These are phyloP conservation scores for Tipula unca DNA, from an alignment of 2,888 invertebrate genomes.

Conservation along the genomic window DNA sequence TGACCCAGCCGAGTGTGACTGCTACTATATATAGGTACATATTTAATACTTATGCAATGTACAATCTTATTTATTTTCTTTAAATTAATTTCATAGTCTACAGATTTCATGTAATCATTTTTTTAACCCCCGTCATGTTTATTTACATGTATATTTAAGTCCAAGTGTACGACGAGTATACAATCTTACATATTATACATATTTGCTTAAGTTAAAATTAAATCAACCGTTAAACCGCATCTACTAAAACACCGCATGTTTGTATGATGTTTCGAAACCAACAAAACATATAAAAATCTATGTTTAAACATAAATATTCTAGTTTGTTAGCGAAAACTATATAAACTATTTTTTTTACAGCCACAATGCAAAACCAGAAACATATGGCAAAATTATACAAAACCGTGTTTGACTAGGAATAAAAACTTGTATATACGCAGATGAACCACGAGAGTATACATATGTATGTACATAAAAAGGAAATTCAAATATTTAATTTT, in stretches of 20 bases:
- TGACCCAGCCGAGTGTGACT: not conserved
- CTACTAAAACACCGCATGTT: not conserved
- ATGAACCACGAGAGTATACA: not conserved
- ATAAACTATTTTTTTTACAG: not conserved
- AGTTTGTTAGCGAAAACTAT: not conserved
- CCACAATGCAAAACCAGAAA: not conserved
- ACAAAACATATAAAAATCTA: not conserved
- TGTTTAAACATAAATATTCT: not conserved
- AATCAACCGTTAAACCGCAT: not conserved
- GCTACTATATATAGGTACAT: not conserved
- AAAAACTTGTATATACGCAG: not conserved
- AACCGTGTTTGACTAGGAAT: not conserved
- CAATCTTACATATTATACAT: not conserved
- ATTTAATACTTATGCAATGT: not conserved
- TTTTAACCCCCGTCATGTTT: not conserved
- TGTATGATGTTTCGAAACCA: not conserved
- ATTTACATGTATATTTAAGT: not conserved
- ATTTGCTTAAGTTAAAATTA: not conserved
- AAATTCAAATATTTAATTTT: not conserved
- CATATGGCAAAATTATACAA: not conserved
- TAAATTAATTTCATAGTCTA: not conserved
- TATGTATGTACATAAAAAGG: not conserved
- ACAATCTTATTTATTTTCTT: not conserved
- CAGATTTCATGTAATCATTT: not conserved
- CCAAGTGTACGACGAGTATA: not conserved